Percentiles rank a stretch among this genome's conserved stretches.
Evolutionary conservation across 2,797 vertebrate species (phyloP).

Genomic region (Phyllotis vaccarum): DNA sequence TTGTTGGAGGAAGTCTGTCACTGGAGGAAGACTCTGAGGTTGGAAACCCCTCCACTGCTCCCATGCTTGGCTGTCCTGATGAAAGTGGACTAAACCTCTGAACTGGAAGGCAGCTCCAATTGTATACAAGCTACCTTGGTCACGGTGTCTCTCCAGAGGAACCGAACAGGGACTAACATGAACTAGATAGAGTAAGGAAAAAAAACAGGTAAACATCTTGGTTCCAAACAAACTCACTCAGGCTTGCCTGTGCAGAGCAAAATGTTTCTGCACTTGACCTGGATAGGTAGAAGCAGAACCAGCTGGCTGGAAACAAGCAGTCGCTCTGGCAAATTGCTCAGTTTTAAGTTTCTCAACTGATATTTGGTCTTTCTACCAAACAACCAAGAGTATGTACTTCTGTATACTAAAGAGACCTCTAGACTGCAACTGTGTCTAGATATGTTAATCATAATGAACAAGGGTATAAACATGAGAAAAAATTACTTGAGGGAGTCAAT

Average conservation of each 20-base stretch:
- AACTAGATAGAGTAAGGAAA: neutral
- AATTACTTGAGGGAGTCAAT: slow-evolving; percentile 27
- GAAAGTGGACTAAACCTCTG: neutral
- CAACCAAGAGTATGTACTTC: neutral
- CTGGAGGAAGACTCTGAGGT: neutral
- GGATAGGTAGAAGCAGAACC: neutral
- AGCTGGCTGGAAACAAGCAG: slow-evolving; percentile 8
- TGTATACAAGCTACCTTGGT: neutral
- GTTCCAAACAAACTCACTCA: slow-evolving; percentile 12
- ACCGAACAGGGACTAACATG: neutral
- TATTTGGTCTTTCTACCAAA: slow-evolving; percentile 51
- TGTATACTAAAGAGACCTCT: slow-evolving; percentile 18
- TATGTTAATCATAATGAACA: slow-evolving; percentile 54
- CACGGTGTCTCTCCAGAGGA: neutral
- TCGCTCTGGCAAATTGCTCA: neutral
- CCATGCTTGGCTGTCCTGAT: too few relatives aligned
- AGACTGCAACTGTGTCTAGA: neutral
- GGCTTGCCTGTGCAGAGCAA: too few relatives aligned
- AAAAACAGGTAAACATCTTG: neutral
- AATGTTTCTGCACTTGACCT: neutral
- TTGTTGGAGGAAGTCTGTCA: neutral
- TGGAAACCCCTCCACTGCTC: neutral
- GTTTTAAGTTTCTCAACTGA: slow-evolving; percentile 49
- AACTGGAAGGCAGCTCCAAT: neutral
- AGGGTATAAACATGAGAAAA: neutral